phyloP scores from a whole-genome alignment of 2,797 vertebrate species.

The Coreius guichenoti region DNA sequence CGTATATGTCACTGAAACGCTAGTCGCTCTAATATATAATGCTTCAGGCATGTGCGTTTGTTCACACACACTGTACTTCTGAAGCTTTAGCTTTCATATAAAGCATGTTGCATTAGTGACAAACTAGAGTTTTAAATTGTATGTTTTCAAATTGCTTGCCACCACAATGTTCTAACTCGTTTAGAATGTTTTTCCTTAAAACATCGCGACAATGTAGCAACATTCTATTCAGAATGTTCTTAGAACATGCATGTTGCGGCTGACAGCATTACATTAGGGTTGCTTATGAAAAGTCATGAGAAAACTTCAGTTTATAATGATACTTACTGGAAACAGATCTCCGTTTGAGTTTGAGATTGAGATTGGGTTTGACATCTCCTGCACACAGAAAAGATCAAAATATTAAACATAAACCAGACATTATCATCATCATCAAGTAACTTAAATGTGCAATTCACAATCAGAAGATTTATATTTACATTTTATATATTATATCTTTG shows the following conservation, averaged over 20 bases:
- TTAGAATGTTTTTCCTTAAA: too few relatives aligned
- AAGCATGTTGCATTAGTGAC: background rate
- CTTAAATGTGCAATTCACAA: background rate
- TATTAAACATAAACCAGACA: slow-evolving; percentile 24
- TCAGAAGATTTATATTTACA: background rate
- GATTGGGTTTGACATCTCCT: slow-evolving; percentile 75
- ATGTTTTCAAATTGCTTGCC: background rate
- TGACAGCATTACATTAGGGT: background rate
- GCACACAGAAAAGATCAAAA: slow-evolving; percentile 60
- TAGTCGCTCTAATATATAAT: slow-evolving; percentile 7
- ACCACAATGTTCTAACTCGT: background rate
- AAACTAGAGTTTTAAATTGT: background rate
- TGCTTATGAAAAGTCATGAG: background rate
- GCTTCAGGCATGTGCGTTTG: background rate
- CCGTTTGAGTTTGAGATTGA: slow-evolving; percentile 73
- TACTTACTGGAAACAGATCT: slow-evolving; percentile 73
- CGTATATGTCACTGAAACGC: slow-evolving; percentile 44
- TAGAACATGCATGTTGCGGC: too few relatives aligned
- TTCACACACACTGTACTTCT: background rate
- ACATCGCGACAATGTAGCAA: too few relatives aligned
- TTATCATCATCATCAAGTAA: background rate
- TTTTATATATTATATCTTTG: background rate
- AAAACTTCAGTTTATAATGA: background rate
- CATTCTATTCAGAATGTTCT: background rate
- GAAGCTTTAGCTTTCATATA: background rate